Base-by-base conservation (phyloP, 1,140 invertebrate genomes). In the Spodoptera litura region DNA sequence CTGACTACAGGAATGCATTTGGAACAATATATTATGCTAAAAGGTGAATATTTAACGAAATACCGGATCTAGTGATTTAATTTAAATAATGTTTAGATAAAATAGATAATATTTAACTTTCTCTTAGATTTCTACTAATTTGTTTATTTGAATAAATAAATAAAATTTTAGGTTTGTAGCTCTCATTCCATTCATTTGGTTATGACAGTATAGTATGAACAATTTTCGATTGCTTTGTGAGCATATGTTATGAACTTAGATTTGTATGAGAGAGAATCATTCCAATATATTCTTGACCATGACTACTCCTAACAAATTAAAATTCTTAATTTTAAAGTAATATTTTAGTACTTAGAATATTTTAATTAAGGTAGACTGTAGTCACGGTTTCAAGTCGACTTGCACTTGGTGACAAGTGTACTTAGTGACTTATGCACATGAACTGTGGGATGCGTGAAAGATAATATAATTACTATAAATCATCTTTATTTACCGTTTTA, bases 291-390 rank as follows among this genome's bases (percentile, higher is more conserved):
- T 64, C 61, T 64, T 62, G 59, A 44, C 9, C 31, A 13, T n/a
- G 31, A 31, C 25, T 27, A 13, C 64, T 51, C 10, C 4, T 52
- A 13, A 64, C 27, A 9, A 62, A 62, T 11, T 15, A 15, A 62
- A 62, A 15, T 51, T 52, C 25, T 52, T 64, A 15, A 31, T 15
- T 68, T 44, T 52, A 68, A 31, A 27, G 4, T 68, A 66, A 52
- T 68, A 52, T 25, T 68, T 27, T 27, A 61, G 58, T 61, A 61
- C 58, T 31, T 20, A 56, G 8, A 44, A 13, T 44, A 44, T 6
- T 44, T 64, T 52, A 68, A 25, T 52, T 52, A 68, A 27, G 38
- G 49, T 51, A 68, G 25, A 38, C 64, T 52, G 44, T 68, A 52
- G 49, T 52, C 44, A 53, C 44, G 20, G 11, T 62, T 62, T 12